Evolutionary conservation across 2,113 vertebrate genomes (phyloP).

Genomic region (Nyctereutes procyonoides): DNA sequence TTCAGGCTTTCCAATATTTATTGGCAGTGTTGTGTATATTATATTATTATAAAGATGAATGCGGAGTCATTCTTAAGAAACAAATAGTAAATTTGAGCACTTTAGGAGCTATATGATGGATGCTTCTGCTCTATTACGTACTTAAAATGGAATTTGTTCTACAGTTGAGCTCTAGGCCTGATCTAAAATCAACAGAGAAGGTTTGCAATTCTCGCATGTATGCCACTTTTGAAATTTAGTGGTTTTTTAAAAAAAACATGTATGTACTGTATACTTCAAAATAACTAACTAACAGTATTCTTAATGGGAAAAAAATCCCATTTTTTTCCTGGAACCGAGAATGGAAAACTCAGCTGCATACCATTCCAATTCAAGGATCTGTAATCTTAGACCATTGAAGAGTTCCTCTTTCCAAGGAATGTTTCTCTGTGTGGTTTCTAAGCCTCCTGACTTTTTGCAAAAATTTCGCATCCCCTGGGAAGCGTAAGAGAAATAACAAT

Average conservation of each 20-base stretch:
- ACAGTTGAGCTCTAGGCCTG: background rate
- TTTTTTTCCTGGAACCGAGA: slow-evolving; percentile 84
- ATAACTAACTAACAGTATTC: slow-evolving; percentile 82
- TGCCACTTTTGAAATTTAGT: slow-evolving; percentile 69
- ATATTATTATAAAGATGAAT: slow-evolving; percentile 56
- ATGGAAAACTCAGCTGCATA: slow-evolving; percentile 83
- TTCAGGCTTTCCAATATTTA: slow-evolving; percentile 34
- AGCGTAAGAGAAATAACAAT: slow-evolving; percentile 56
- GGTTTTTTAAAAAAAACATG: slow-evolving; percentile 65
- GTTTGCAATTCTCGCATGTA: slow-evolving; percentile 54
- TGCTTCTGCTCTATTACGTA: background rate
- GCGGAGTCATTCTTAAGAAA: slow-evolving; percentile 59
- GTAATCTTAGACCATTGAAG: slow-evolving; percentile 84
- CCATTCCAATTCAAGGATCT: slow-evolving; percentile 82
- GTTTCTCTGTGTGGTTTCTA: slow-evolving; percentile 82
- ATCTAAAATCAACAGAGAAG: slow-evolving; percentile 65
- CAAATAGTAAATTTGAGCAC: slow-evolving; percentile 61
- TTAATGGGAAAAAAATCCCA: slow-evolving; percentile 80
- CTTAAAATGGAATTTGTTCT: slow-evolving; percentile 19
- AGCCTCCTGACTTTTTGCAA: slow-evolving; percentile 77
- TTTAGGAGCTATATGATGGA: slow-evolving; percentile 26
- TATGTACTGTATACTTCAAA: slow-evolving; percentile 80
- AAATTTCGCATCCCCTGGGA: slow-evolving; percentile 66
- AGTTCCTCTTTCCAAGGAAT: slow-evolving; percentile 83
- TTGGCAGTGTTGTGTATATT: slow-evolving; percentile 15